phyloP scores from a whole-genome alignment of 1,140 invertebrate genomes.

The Watersipora subatra region DNA sequence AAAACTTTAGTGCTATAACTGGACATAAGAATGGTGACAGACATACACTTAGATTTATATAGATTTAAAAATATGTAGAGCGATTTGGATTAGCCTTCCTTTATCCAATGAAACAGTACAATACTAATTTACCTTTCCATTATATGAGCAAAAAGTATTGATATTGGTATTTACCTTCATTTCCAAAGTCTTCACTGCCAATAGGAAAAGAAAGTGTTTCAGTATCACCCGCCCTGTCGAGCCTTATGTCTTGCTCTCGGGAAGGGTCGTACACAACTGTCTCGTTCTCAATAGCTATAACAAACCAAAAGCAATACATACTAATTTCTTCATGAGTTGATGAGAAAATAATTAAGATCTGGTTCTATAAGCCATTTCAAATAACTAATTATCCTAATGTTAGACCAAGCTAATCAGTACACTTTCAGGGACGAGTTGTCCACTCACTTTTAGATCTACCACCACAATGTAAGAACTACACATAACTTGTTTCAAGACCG shows the following conservation, averaged over 20 bases:
- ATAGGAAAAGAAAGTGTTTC: not conserved
- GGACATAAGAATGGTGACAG: no score
- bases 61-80: not conserved
- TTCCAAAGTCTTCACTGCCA: not conserved
- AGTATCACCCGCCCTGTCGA: not conserved
- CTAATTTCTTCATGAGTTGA: not conserved
- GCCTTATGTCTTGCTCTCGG: not conserved
- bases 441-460: no score
- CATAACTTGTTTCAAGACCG: no score
- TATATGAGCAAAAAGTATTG: no score
- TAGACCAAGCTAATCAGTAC: not conserved
- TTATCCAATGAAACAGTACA: not conserved
- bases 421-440: no score
- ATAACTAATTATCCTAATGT: not conserved
- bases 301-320: not conserved
- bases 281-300: not conserved
- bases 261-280: not conserved
- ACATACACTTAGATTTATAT: no score
- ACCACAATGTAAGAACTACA: no score
- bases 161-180: not conserved
- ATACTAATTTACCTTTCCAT: not conserved
- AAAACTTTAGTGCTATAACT: no score
- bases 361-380: not conserved
- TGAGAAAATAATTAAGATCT: not conserved
- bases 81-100: not conserved